Conservation (phyloP, 2,888 invertebrate genomes). For the Lymantria monacha region DNA sequence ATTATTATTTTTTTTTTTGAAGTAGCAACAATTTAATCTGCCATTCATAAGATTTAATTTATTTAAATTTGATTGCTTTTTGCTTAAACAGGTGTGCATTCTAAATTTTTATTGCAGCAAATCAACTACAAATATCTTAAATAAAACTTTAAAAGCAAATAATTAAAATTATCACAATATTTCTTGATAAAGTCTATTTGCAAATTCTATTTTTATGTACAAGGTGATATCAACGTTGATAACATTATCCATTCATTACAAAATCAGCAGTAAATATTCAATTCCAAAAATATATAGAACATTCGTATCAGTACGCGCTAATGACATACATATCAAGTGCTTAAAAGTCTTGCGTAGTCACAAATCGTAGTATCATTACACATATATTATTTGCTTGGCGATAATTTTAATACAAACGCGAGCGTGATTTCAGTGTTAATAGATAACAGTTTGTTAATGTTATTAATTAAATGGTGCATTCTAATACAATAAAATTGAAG, state of each 20-base stretch:
- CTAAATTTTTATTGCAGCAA: not conserved
- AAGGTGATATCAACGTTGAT: slow-evolving; percentile 5
- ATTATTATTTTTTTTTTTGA: slow-evolving; percentile 8
- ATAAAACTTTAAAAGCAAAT: not conserved
- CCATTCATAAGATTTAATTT: slow-evolving; percentile 20
- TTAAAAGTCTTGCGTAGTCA: not conserved
- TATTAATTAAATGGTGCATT: not conserved
- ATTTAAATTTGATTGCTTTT: not conserved
- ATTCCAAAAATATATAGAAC: slow-evolving; percentile 12
- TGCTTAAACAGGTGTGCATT: not conserved
- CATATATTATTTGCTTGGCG: slow-evolving; percentile 33
- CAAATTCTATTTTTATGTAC: slow-evolving; percentile 10
- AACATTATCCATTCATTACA: slow-evolving; percentile 13
- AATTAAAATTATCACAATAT: slow-evolving; percentile 1
- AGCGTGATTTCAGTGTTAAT: slow-evolving; percentile 44
- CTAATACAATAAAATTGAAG: too few relatives aligned
- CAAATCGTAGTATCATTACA: slow-evolving; percentile 7
- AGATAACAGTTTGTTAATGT: slow-evolving; percentile 30
- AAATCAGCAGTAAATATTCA: slow-evolving; percentile 4
- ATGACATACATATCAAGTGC: slow-evolving; percentile 7
- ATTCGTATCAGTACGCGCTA: slow-evolving; percentile 5
- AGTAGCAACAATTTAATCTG: slow-evolving; percentile 23
- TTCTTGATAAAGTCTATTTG: slow-evolving; percentile 6
- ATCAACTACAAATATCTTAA: not conserved
- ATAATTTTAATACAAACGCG: slow-evolving; percentile 47